These are phyloP conservation scores for Ranitomeya imitator DNA, from an alignment of 2,113 vertebrate genomes.

Conservation along the genomic window DNA sequence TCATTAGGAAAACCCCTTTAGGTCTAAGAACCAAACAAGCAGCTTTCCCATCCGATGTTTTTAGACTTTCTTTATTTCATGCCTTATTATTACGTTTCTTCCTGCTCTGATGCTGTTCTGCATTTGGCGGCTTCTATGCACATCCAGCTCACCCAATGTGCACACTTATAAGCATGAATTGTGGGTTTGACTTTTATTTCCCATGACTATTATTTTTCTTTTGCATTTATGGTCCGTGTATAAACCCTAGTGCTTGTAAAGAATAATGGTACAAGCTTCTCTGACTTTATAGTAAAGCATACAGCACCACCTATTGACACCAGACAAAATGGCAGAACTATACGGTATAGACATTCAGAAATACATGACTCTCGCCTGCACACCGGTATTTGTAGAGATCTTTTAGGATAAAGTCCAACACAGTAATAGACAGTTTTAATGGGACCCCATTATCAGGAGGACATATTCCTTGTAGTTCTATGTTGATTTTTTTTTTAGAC, in stretches of 20 bases:
- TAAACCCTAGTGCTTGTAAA: neutral
- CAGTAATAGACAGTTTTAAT: no score
- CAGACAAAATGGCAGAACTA: neutral
- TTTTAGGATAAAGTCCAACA: no score
- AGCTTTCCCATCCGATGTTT: neutral
- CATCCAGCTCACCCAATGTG: neutral
- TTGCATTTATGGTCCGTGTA: neutral
- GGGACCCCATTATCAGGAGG: no score
- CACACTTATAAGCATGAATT: neutral
- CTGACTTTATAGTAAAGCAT: neutral
- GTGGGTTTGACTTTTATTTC: constrained; percentile 18
- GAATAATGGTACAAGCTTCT: neutral
- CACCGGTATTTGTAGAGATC: no score
- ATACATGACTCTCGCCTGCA: no score
- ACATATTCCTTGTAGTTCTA: no score
- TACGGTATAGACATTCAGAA: no score
- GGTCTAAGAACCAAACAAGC: neutral
- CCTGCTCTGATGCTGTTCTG: neutral
- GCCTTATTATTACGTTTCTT: neutral
- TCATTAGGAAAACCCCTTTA: no score
- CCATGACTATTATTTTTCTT: neutral
- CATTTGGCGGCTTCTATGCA: neutral
- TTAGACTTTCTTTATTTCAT: neutral
- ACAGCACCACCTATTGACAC: neutral
- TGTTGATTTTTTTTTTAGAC: no score